Conservation (phyloP, 2,888 invertebrate genomes). For the Arrhopalites spinosus region DNA sequence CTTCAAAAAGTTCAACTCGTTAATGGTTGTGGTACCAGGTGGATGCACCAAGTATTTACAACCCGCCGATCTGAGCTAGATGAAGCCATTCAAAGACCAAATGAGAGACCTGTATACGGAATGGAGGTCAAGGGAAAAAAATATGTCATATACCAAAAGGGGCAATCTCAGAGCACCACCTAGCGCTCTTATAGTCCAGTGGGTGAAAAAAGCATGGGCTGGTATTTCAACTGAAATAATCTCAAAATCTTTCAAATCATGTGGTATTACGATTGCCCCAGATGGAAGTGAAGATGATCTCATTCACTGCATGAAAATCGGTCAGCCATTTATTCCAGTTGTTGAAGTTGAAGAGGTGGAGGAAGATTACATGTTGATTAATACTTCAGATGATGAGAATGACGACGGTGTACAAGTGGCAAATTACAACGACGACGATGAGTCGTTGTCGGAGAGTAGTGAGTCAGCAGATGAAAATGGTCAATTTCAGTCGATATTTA, state of each 20-base stretch:
- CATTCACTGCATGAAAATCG: slow-evolving; percentile 37
- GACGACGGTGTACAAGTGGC: no score
- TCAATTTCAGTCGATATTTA: no score
- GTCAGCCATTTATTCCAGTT: slow-evolving; percentile 1
- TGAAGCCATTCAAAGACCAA: slow-evolving; percentile 33
- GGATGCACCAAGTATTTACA: slow-evolving; percentile 32
- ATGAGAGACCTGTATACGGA: slow-evolving; percentile 8
- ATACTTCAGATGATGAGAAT: no score
- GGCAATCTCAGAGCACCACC: slow-evolving; percentile 17
- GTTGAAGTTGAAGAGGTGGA: no score
- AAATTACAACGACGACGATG: no score
- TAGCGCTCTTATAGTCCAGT: not conserved
- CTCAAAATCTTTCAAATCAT: slow-evolving; percentile 33
- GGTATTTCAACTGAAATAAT: slow-evolving; percentile 23
- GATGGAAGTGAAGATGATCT: slow-evolving; percentile 35
- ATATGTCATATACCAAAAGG: slow-evolving; percentile 19
- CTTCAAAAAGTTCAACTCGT: no score
- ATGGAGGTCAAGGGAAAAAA: slow-evolving; percentile 1
- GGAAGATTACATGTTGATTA: no score
- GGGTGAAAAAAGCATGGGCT: slow-evolving; percentile 32
- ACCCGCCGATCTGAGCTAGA: slow-evolving; percentile 24
- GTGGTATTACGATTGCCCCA: slow-evolving; percentile 19
- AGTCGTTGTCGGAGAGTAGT: no score
- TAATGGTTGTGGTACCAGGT: slow-evolving; percentile 23
- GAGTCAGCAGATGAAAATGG: no score